A percentile compares a stretch with the other conserved stretches of the same genome.
These are phyloP conservation scores for Cavia porcellus DNA, from an alignment of 2,113 vertebrate genomes.

Conservation along the genomic window DNA sequence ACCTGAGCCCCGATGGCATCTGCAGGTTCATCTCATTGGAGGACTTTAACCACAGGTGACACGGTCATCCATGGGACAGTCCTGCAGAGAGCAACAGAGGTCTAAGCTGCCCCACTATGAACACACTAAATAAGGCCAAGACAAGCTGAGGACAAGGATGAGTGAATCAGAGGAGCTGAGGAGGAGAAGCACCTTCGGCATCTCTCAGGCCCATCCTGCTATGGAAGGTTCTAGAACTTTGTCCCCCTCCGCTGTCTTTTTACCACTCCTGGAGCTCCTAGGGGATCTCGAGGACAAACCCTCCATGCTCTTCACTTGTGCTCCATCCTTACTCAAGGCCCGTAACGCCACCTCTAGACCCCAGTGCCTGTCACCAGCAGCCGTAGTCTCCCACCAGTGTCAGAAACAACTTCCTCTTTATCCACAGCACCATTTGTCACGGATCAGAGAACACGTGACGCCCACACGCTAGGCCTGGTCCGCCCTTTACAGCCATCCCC, in stretches of 20 bases:
- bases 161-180: background rate
- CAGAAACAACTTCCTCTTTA: background rate
- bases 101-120: background rate
- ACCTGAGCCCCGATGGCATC: background rate
- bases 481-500: accelerated
- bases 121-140: background rate
- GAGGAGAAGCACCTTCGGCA: background rate
- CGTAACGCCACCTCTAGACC: background rate
- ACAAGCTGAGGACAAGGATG: background rate
- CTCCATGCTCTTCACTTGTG: background rate
- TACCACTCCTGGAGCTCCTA: background rate
- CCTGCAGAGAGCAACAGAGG: too few relatives aligned
- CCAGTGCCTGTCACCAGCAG: too few relatives aligned
- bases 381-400: background rate
- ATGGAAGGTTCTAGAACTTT: conserved; percentile 20
- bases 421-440: background rate
- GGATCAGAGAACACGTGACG: background rate
- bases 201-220: background rate
- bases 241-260: background rate
- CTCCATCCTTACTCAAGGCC: background rate
- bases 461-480: too few relatives aligned
- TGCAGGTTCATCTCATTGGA: background rate
- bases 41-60: background rate
- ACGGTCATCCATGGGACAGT: background rate
- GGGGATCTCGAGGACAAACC: background rate